Base-by-base conservation (phyloP, 2,797 vertebrate genomes). In the Hyperoplus lanceolatus region DNA sequence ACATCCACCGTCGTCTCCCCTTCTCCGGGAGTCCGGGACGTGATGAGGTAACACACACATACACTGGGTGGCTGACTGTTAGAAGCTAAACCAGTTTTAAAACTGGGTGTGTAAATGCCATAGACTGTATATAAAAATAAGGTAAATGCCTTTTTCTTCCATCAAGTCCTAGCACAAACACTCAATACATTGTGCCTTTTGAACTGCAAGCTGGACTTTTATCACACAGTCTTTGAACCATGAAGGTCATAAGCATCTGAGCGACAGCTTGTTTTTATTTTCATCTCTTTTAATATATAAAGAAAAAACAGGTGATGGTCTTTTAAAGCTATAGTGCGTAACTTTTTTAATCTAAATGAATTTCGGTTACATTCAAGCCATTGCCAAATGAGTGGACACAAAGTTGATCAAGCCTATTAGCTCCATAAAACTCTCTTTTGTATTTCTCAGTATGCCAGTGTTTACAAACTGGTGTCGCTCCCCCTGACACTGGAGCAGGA, bases 1-100 rank as follows among this genome's bases (percentile, higher is more conserved):
- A 99, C 98, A 10, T 99, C 98, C 65, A 97, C 97, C 8, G 93
- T 98, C 42, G 94, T 99, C 87, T 99, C 98, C 1, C 92, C 97
- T 2, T 94, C 94, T 54, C 97, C 97, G 1, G 98, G 98, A 79
- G 90, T 99, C 77, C 91, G 97, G 65, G 86, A 94, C 14, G 60
- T 97, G 75, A 99, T 99, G 97, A 97, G 97, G 98, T 97, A 80
- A 93, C 29, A 45, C 12, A 4, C 5, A 29, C 29, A 29, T 29
- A 29, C 29, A 29, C 29, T 29, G 29, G 29, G 29, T 29, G 1
- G 4, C 1, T 18, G 12, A 1, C 18, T 8, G 8, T 56, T 5
- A 38, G 16, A 39, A 12, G 38, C 39, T 5, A 39, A 74, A 77
- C 54, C 39, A 1, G 36, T 76, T 72, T 46, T 39, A 3, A 6